Percentiles rank a stretch among this genome's conserved stretches.
These are phyloP conservation scores for Pristionchus entomophagus DNA, from an alignment of 2,888 invertebrate genomes.

Conservation along the genomic window DNA sequence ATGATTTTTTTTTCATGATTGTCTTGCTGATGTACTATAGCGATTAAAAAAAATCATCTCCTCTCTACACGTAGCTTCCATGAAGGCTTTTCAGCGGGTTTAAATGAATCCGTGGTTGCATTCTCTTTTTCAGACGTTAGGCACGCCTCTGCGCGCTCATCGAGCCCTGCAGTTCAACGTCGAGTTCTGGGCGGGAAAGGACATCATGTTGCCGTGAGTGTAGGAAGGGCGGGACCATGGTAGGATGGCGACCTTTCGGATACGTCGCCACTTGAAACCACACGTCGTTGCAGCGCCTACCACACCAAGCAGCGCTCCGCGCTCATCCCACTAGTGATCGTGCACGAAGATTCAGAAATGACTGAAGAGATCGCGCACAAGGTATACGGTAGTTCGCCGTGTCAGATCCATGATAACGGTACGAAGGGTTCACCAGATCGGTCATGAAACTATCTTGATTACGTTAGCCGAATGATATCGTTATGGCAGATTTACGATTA, in stretches of 20 bases:
- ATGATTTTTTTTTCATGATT: no score
- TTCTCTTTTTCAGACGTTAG: constrained; percentile 56
- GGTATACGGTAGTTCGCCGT: not conserved
- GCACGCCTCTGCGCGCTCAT: constrained; percentile 58
- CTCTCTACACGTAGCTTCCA: not conserved
- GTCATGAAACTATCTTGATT: not conserved
- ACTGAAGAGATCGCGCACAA: constrained; percentile 59
- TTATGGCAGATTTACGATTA: not conserved
- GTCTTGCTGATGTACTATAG: constrained; percentile 1
- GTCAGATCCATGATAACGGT: not conserved
- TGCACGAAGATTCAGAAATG: constrained; percentile 66
- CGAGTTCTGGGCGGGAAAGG: constrained; percentile 74
- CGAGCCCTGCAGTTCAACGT: constrained; percentile 65
- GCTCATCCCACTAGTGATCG: constrained; percentile 65
- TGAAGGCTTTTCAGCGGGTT: no score
- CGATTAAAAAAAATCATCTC: not conserved
- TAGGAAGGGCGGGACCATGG: no score
- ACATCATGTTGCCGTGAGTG: constrained; percentile 70
- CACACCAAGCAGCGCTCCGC: constrained; percentile 62
- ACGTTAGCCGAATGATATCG: not conserved
- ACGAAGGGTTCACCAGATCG: not conserved
- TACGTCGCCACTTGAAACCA: not conserved
- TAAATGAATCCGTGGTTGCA: not conserved
- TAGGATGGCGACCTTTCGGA: not conserved
- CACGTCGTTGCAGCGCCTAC: constrained; percentile 54